Conservation (phyloP, 2,797 vertebrate species). For the Spea hammondii region DNA sequence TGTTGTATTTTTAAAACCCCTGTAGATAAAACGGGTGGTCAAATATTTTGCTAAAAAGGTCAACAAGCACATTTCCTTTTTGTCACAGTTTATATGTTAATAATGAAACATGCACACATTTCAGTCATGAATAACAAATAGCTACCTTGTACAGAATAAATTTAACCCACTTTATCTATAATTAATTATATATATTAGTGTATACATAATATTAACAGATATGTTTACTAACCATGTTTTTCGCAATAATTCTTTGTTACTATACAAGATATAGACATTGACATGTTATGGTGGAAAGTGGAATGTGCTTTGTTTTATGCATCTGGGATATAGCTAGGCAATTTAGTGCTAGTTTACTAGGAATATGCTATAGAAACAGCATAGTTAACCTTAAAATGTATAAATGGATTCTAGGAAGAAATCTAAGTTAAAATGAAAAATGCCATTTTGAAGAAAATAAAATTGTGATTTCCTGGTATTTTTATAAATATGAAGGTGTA, state of each 20-base stretch:
- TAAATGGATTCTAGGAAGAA: conserved; percentile 8
- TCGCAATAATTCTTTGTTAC: too few relatives aligned
- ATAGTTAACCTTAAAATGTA: neutral
- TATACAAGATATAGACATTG: neutral
- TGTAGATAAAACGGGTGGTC: neutral
- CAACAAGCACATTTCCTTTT: too few relatives aligned
- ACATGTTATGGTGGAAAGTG: neutral
- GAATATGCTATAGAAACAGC: neutral
- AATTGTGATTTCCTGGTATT: conserved; percentile 1
- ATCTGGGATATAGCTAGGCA: conserved; percentile 1
- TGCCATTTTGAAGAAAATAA: neutral
- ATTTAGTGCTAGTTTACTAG: neutral
- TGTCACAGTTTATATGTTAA: too few relatives aligned
- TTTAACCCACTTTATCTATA: too few relatives aligned
- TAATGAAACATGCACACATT: too few relatives aligned
- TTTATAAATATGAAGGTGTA: neutral
- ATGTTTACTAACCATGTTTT: too few relatives aligned
- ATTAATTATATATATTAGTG: too few relatives aligned
- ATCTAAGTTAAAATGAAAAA: neutral
- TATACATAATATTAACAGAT: too few relatives aligned
- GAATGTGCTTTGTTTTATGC: conserved; percentile 6
- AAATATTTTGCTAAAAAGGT: neutral
- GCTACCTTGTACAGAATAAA: too few relatives aligned
- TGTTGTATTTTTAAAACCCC: neutral
- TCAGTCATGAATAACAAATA: too few relatives aligned